Evolutionary conservation across 1,140 invertebrate genomes (phyloP).

Genomic region (Phocides pigmalion): DNA sequence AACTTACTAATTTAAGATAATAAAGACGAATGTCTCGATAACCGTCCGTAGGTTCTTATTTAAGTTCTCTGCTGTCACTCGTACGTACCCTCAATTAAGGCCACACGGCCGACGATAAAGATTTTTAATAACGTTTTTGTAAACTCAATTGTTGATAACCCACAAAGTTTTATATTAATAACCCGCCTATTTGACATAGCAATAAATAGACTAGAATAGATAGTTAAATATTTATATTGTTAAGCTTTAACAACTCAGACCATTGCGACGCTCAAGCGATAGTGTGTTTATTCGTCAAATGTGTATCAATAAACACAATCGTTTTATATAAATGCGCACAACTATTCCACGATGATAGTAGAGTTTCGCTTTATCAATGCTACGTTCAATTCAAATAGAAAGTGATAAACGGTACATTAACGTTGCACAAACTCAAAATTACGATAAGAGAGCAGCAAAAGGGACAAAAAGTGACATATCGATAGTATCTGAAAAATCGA

Average conservation of each 20-base stretch:
- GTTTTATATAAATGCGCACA: slow-evolving; percentile 52
- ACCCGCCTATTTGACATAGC: slow-evolving; percentile 82
- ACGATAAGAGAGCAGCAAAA: slow-evolving; percentile 29
- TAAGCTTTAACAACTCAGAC: slow-evolving; percentile 71
- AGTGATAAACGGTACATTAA: slow-evolving; percentile 25
- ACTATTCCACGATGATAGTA: slow-evolving; percentile 32
- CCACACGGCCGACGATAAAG: slow-evolving; percentile 3
- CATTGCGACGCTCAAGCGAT: slow-evolving; percentile 57
- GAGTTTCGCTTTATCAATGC: slow-evolving; percentile 28
- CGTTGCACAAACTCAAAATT: slow-evolving; percentile 31
- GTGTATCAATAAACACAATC: slow-evolving; percentile 35
- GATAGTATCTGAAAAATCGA: slow-evolving; percentile 63
- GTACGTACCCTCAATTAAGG: slow-evolving; percentile 24
- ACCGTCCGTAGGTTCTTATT: slow-evolving; percentile 63
- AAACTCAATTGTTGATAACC: slow-evolving; percentile 67
- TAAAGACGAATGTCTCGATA: slow-evolving; percentile 51
- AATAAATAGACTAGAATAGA: slow-evolving; percentile 81
- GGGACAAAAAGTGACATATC: slow-evolving; percentile 66
- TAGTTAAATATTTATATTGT: slow-evolving; percentile 72
- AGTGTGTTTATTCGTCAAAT: slow-evolving; percentile 34
- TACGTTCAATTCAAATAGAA: slow-evolving; percentile 34
- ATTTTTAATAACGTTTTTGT: slow-evolving; percentile 41
- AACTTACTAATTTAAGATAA: slow-evolving; percentile 31
- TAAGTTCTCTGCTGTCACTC: slow-evolving; percentile 37
- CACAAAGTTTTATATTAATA: slow-evolving; percentile 70